These are phyloP conservation scores for Lophochroa leadbeateri DNA, from an alignment of 2,113 vertebrate genomes.

Conservation along the genomic window DNA sequence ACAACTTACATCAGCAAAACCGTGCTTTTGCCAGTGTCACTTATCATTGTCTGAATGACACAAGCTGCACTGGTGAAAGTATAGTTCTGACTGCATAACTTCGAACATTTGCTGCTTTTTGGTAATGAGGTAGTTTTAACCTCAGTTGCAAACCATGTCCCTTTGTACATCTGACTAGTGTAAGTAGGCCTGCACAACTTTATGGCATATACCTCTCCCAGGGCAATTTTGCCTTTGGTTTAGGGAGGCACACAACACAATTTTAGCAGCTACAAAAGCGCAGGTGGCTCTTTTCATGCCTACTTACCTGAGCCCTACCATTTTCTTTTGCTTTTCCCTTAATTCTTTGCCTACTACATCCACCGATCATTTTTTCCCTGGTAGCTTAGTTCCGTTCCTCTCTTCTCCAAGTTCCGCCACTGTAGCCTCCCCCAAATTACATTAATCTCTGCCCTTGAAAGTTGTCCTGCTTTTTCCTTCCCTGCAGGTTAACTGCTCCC, in stretches of 20 bases:
- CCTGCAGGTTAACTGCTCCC: conserved; percentile 18
- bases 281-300: background rate
- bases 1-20: background rate
- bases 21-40: background rate
- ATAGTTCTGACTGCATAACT: background rate
- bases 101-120: background rate
- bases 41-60: background rate
- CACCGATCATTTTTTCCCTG: background rate
- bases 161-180: background rate
- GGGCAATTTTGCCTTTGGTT: background rate
- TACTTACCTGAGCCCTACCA: background rate
- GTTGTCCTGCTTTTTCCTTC: conserved; percentile 25
- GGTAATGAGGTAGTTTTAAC: rapidly evolving
- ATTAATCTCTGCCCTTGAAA: conserved; percentile 32
- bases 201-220: background rate
- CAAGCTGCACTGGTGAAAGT: background rate
- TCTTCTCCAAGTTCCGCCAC: background rate
- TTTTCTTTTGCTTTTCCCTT: background rate
- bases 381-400: rapidly evolving
- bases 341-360: background rate
- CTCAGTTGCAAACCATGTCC: background rate
- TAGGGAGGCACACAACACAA: background rate
- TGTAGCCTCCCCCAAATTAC: background rate
- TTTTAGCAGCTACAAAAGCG: background rate
- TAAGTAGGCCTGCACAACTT: background rate